Base-by-base conservation (phyloP, 2,888 invertebrate genomes). In the Zaprionus obscuricornis region DNA sequence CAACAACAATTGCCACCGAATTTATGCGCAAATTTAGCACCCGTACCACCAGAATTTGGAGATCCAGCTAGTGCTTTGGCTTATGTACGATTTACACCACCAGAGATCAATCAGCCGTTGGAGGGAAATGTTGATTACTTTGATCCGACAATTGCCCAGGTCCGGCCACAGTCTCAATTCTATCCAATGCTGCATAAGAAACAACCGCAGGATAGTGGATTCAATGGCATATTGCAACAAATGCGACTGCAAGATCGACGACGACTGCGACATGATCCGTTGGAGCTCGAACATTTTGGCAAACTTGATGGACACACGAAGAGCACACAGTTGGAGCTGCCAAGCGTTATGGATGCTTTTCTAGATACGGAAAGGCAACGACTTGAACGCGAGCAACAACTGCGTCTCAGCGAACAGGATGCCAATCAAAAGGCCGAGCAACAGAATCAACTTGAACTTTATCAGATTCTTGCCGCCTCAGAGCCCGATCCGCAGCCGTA, bases 81-180 rank as follows among this genome's bases (percentile, higher is more conserved):
- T 20, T 94, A 94, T 75, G 94, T 96, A 18, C 94, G 94, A 68
- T 96, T 95, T 82, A 94, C 93, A 4, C 96, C 96, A 8, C 92
- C 92, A 11, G 43, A 58, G 8, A 34, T 59, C 24, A 31, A 33
- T 27, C 52, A 59, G 31, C 40, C 45, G 14, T 54, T 55, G 29
- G 70, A 60, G 17, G 22, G 40, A 10, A 56, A 20, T 10, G 26
- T 29, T 0, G 68, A 68, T 20, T 68, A 73, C 29, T 49, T 36
- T 13, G 70, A 69, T 10, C 64, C n/a, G n/a, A n/a, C n/a, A n/a
- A n/a, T n/a, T n/a, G n/a, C n/a, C n/a, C n/a, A 62, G 20, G 66
- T 49, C 31, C 36, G 62, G 17, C 31, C 40, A 2, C 50, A 42
- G 27, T 60, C 64, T 10, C 67, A 66, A 10, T 50, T 69, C 42